Conservation (phyloP, 1,140 invertebrate species). For the Lasaia peninsularis region DNA sequence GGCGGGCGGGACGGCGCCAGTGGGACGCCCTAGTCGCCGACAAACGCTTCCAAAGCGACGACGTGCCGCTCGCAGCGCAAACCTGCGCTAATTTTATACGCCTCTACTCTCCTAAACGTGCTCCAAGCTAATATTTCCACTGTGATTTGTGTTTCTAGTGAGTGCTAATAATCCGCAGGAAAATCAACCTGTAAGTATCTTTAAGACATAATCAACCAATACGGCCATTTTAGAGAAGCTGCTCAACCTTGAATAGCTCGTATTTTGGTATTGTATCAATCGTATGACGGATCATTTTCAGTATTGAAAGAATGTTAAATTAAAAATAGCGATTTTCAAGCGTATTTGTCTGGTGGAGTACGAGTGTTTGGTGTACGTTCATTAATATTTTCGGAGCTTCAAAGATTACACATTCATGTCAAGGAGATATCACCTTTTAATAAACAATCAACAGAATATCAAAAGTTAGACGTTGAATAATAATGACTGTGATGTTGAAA, state of each 20-base stretch:
- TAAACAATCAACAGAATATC: not conserved
- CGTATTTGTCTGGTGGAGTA: not conserved
- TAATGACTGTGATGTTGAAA: no score
- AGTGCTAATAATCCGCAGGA: conserved; percentile 18
- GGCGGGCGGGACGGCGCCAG: conserved; percentile 54
- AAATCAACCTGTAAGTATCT: not conserved
- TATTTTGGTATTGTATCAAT: conserved; percentile 11
- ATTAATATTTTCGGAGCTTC: conserved; percentile 1
- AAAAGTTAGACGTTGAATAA: not conserved
- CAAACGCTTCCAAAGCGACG: conserved; percentile 39
- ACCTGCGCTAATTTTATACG: conserved; percentile 62
- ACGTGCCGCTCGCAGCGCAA: conserved; percentile 39
- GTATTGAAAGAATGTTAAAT: conserved; percentile 6
- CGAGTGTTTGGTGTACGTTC: not conserved
- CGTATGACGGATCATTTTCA: conserved; percentile 9
- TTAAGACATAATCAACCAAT: not conserved
- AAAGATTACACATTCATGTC: not conserved
- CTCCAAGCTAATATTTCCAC: conserved; percentile 21
- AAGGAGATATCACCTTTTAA: not conserved
- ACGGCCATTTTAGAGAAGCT: conserved; percentile 8
- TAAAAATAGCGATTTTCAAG: not conserved
- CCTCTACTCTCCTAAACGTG: conserved; percentile 42
- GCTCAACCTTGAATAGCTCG: conserved; percentile 4
- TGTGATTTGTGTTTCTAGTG: conserved; percentile 57
- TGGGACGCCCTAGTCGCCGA: conserved; percentile 57